Percentiles rank a stretch among this genome's conserved stretches.
Conservation (phyloP, 1,140 invertebrate species). For the Sitobion miscanthi region DNA sequence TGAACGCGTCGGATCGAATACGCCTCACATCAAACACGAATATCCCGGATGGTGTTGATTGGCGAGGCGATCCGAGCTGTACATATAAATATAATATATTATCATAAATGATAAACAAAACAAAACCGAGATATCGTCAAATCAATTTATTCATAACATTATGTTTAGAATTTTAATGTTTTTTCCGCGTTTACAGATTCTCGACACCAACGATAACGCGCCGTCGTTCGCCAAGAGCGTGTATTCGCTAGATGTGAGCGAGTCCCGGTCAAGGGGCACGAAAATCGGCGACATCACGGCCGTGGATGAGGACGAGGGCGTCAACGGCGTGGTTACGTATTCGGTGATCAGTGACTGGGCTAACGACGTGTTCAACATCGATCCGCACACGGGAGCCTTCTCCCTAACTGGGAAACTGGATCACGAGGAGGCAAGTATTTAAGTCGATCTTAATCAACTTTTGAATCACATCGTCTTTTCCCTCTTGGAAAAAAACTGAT, state of each 20-base stretch:
- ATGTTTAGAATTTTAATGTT: neutral
- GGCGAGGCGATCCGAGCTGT: too few relatives aligned
- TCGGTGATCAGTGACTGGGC: conserved; percentile 91
- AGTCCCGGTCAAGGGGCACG: conserved; percentile 80
- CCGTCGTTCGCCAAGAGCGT: conserved; percentile 83
- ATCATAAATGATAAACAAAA: neutral
- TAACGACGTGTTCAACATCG: conserved; percentile 91
- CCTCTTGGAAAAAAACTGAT: neutral
- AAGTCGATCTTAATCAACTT: neutral
- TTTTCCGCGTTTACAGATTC: conserved; percentile 69
- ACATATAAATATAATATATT: neutral
- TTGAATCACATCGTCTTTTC: neutral
- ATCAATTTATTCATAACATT: neutral
- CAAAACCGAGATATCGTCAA: neutral
- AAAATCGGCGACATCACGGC: conserved; percentile 83
- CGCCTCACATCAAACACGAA: neutral
- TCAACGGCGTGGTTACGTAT: conserved; percentile 88
- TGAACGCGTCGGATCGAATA: neutral
- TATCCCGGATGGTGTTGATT: too few relatives aligned
- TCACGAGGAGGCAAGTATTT: conserved; percentile 84
- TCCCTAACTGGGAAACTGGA: conserved; percentile 87
- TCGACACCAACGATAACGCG: conserved; percentile 92
- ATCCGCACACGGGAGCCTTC: conserved; percentile 87
- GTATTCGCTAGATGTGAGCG: conserved; percentile 88
- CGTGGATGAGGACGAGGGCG: conserved; percentile 81